Conservation (phyloP, 1,140 invertebrate genomes). For the Achroia grisella region DNA sequence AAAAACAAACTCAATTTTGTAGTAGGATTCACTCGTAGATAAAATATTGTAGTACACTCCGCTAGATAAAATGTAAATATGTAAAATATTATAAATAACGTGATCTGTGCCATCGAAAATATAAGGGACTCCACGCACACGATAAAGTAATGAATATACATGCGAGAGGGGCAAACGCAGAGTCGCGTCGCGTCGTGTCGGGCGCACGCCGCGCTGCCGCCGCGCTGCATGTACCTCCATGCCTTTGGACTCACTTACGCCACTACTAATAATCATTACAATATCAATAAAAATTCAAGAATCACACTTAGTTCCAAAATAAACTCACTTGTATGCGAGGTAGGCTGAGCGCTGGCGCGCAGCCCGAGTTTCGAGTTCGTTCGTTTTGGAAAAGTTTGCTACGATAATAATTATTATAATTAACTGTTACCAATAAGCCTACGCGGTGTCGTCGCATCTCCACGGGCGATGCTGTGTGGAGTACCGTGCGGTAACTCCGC, state of each 20-base stretch:
- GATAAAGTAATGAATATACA: slow-evolving; percentile 48
- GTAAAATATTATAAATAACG: slow-evolving; percentile 71
- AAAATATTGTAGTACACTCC: slow-evolving; percentile 72
- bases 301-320: slow-evolving; percentile 82
- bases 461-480: slow-evolving; percentile 36
- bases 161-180: slow-evolving; percentile 20
- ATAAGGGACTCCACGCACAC: slow-evolving; percentile 69
- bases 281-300: slow-evolving; percentile 76
- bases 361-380: slow-evolving; percentile 79
- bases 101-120: slow-evolving; percentile 70
- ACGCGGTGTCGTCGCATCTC: slow-evolving; percentile 69
- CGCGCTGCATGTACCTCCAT: slow-evolving; percentile 38
- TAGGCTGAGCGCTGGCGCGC: slow-evolving; percentile 77
- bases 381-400: slow-evolving; percentile 80
- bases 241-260: slow-evolving; percentile 61
- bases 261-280: slow-evolving; percentile 67
- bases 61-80: slow-evolving; percentile 72
- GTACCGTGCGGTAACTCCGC: neutral
- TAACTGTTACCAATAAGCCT: slow-evolving; percentile 71
- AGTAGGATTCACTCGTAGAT: slow-evolving; percentile 69
- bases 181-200: neutral
- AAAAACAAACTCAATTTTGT: slow-evolving; percentile 72
- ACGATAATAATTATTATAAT: slow-evolving; percentile 72
- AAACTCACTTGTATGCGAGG: slow-evolving; percentile 82
- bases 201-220: slow-evolving; percentile 21